phyloP scores from a whole-genome alignment of 2,888 invertebrate species.

The Andrena chrysosceles region DNA sequence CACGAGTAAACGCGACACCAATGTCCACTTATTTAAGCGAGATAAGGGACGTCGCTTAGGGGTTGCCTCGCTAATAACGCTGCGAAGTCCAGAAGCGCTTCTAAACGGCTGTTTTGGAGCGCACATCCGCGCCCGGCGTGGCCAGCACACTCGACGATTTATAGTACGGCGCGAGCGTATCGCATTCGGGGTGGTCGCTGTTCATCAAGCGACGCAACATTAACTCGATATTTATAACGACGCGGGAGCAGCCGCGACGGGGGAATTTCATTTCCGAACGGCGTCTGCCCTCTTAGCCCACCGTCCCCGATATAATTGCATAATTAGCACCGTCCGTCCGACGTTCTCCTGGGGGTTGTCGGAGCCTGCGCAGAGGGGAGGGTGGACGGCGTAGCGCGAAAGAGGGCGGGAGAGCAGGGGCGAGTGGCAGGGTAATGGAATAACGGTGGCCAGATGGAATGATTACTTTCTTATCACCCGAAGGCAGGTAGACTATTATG shows the following conservation, averaged over 20 bases:
- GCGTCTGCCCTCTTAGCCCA: constrained; percentile 9
- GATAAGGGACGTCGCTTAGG: not conserved
- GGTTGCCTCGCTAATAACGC: not conserved
- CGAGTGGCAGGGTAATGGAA: constrained; percentile 70
- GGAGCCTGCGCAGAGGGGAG: constrained; percentile 9
- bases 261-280: constrained; percentile 58
- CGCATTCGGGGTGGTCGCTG: constrained; percentile 29
- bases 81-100: not conserved
- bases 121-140: not conserved
- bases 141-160: constrained; percentile 14
- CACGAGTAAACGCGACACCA: not conserved
- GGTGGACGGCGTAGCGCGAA: not conserved
- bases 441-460: constrained; percentile 75
- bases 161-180: constrained; percentile 24
- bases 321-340: constrained; percentile 61
- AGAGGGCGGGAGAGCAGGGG: not conserved
- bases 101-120: not conserved
- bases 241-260: not conserved
- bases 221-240: constrained; percentile 54
- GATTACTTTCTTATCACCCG: constrained; percentile 79
- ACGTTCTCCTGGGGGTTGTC: not conserved
- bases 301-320: constrained; percentile 60
- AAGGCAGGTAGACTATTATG: constrained; percentile 74
- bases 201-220: constrained; percentile 45
- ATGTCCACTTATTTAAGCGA: not conserved